A percentile compares a stretch with the other conserved stretches of the same genome.
Conservation (phyloP, 2,888 invertebrate genomes). For the Calameuta filiformis region DNA sequence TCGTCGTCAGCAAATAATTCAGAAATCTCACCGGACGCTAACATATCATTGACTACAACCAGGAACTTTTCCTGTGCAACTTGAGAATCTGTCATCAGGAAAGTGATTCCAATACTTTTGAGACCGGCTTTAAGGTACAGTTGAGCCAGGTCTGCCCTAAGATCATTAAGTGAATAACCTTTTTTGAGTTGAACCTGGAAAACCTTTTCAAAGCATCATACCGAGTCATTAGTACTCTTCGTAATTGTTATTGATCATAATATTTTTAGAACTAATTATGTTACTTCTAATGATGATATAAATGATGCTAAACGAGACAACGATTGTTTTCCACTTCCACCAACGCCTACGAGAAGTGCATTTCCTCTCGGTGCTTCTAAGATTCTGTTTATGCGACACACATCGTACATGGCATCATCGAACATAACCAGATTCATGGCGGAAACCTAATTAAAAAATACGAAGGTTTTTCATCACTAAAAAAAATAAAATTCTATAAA, state of each 20-base stretch:
- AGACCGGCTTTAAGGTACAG: conserved; percentile 90
- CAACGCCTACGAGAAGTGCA: conserved; percentile 91
- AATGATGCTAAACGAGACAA: conserved; percentile 89
- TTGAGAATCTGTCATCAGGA: conserved; percentile 94
- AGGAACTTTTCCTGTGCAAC: conserved; percentile 91
- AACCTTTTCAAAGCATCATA: conserved; percentile 66
- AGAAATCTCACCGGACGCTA: conserved; percentile 94
- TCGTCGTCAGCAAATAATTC: conserved; percentile 93
- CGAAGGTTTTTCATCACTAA: not conserved
- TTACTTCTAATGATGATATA: conserved; percentile 84
- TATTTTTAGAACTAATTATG: not conserved
- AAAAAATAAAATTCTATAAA: not conserved
- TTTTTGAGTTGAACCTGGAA: conserved; percentile 93
- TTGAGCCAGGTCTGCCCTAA: conserved; percentile 78
- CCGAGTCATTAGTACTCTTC: not conserved
- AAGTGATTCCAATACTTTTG: conserved; percentile 86
- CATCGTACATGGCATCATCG: conserved; percentile 94
- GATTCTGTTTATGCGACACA: conserved; percentile 92
- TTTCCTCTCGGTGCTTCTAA: conserved; percentile 93
- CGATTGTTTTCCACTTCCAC: conserved; percentile 95
- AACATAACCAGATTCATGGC: conserved; percentile 95
- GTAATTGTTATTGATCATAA: not conserved
- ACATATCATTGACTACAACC: conserved; percentile 91
- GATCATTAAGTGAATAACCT: conserved; percentile 85
- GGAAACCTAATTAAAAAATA: conserved; percentile 67